Base-by-base conservation (phyloP, 2,888 invertebrate species). In the Oegoconia quadripuncta region DNA sequence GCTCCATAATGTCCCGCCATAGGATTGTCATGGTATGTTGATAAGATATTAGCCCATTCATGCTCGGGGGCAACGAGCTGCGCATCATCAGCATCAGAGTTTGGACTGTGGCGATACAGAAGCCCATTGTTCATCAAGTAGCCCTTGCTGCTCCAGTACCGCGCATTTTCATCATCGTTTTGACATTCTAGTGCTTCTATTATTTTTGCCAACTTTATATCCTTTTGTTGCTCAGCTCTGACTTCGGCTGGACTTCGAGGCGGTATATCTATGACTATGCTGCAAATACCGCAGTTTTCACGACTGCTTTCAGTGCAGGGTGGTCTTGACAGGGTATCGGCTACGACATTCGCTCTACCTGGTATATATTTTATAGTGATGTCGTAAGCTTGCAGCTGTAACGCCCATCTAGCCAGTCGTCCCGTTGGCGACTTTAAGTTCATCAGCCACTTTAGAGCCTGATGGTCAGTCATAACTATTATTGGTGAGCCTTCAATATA, bases 371-470 rank as follows among this genome's bases (percentile, higher is more conserved):
- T 44, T 3, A 80, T 59, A 0, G 56, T 46, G 3, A 80, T 41
- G 20, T 77, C 58, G 41, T 60, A 80, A 2, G 55, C 42, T 44
- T 78, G 72, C 1, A 88, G 39, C 9, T 51, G 41, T 6, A 86
- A 28, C 0, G 73, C 70, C 87, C 83, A 88, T 25, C 83, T 44
- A 0, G 69, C 72, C 0, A 88, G 44, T 23, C 82, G 41, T 8
- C 77, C 76, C 9, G 63, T 57, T 0, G 72, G 70, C 6, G 76
- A 59, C 41, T 77, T 75, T 4, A 78, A 23, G 5, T 53, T 48
- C 40, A 68, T 45, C 5, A 88, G 44, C 74, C 79, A 84, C 34
- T 57, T 58, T 6, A 89, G 52, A 0, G 83, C 73, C 46, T 72
- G 71, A 44, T 82, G 84, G 46, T 83, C 82, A 0, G 67, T 74